Conservation (phyloP, 2,113 vertebrate species). For the Suncus etruscus region DNA sequence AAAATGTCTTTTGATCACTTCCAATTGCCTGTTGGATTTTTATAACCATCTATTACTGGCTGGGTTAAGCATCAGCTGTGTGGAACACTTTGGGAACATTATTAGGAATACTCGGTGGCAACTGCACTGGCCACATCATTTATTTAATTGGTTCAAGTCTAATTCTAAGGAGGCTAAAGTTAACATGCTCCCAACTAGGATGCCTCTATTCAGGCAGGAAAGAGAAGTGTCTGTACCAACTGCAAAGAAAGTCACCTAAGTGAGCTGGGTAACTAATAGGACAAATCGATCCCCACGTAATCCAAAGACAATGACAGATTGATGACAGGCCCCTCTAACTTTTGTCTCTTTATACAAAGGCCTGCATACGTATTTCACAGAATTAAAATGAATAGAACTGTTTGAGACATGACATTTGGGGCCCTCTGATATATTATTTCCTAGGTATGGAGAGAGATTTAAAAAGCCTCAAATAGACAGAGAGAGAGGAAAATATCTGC, state of each 20-base stretch:
- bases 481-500: too few relatives aligned
- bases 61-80: conserved; percentile 58
- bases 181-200: conserved; percentile 35
- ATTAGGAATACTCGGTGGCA: conserved; percentile 47
- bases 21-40: conserved; percentile 71
- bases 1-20: conserved; percentile 81
- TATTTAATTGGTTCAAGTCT: conserved; percentile 42
- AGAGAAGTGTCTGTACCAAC: neutral
- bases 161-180: conserved; percentile 53
- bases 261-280: neutral
- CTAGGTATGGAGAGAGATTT: neutral
- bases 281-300: neutral
- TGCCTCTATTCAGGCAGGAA: neutral
- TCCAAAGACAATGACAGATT: neutral
- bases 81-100: conserved; percentile 23
- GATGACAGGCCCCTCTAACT: neutral
- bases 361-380: neutral
- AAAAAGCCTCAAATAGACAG: neutral
- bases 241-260: neutral
- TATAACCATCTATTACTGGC: conserved; percentile 61
- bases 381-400: conserved; percentile 23
- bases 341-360: neutral
- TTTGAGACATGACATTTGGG: conserved; percentile 22
- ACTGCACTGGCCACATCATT: conserved; percentile 57
- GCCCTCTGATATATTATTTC: neutral